Percentiles rank a stretch among this genome's conserved stretches.
phyloP scores from a whole-genome alignment of 2,888 invertebrate species.

The Eupithecia abbreviata region DNA sequence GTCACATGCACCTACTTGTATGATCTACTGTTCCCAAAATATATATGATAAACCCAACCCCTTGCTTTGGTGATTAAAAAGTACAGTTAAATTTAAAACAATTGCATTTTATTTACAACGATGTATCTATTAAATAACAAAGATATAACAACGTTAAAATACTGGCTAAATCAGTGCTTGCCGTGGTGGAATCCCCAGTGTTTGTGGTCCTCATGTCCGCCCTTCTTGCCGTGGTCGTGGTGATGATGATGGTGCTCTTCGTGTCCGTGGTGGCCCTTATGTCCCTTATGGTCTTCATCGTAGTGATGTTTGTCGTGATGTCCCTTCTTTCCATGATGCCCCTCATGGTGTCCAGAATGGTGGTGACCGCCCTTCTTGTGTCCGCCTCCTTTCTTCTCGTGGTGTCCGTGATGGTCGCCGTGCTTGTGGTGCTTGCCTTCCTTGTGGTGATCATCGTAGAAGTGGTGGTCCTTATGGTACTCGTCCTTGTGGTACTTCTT shows the following conservation, averaged over 20 bases:
- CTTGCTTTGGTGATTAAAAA: neutral
- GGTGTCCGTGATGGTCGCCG: constrained; percentile 90
- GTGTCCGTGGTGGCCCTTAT: constrained; percentile 90
- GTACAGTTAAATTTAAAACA: constrained; percentile 12
- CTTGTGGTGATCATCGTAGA: constrained; percentile 94
- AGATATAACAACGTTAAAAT: constrained; percentile 57
- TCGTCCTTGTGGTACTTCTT: constrained; percentile 94
- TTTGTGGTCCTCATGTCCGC: constrained; percentile 89
- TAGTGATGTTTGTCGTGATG: constrained; percentile 92
- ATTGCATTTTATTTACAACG: constrained; percentile 71
- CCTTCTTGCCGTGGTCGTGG: constrained; percentile 91
- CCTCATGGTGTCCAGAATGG: constrained; percentile 89
- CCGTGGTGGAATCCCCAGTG: constrained; percentile 88
- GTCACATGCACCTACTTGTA: neutral
- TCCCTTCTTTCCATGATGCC: constrained; percentile 91
- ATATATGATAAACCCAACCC: neutral
- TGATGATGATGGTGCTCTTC: constrained; percentile 90
- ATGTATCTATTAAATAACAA: constrained; percentile 64
- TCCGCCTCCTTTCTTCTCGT: constrained; percentile 89
- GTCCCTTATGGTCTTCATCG: constrained; percentile 91
- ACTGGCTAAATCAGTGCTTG: constrained; percentile 76
- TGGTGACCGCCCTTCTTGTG: constrained; percentile 92
- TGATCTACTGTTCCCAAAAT: neutral
- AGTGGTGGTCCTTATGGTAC: constrained; percentile 93
- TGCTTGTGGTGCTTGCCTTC: constrained; percentile 93